These are phyloP conservation scores for Stenodera caucasica DNA, from an alignment of 2,888 invertebrate genomes.

Conservation along the genomic window DNA sequence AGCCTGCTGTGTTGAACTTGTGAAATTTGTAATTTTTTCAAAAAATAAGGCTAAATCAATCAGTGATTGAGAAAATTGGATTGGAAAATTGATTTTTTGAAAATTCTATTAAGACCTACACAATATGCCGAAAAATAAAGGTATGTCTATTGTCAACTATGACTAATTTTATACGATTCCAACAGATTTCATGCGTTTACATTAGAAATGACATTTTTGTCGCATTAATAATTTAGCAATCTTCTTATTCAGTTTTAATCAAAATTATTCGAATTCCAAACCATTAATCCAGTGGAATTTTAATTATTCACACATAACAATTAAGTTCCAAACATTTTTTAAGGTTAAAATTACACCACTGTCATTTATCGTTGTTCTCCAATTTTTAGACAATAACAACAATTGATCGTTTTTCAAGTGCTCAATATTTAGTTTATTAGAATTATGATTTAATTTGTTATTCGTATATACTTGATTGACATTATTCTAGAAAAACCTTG, in stretches of 20 bases:
- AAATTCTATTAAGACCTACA: conserved; percentile 19
- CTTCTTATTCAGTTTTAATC: background rate
- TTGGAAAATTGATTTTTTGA: background rate
- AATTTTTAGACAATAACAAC: too few species aligned
- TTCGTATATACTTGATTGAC: too few species aligned
- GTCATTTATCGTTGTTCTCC: too few species aligned
- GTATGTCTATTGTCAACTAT: conserved; percentile 45
- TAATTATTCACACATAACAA: too few species aligned
- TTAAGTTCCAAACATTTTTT: too few species aligned
- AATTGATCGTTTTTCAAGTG: too few species aligned
- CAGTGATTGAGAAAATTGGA: background rate
- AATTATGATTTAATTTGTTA: too few species aligned
- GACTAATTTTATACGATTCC: background rate
- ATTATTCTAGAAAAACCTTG: too few species aligned
- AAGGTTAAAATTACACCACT: too few species aligned
- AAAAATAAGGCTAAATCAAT: conserved; percentile 24
- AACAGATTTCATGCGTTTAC: conserved; percentile 3
- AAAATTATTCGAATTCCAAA: background rate
- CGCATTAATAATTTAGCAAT: background rate
- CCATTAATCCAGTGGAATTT: too few species aligned
- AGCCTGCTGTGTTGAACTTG: conserved; percentile 15
- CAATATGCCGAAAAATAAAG: conserved; percentile 65
- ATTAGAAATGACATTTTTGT: background rate
- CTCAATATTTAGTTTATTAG: too few species aligned
- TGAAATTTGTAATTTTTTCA: conserved; percentile 13